These are phyloP conservation scores for Megathymus violae DNA, from an alignment of 1,140 invertebrate genomes.

Conservation along the genomic window DNA sequence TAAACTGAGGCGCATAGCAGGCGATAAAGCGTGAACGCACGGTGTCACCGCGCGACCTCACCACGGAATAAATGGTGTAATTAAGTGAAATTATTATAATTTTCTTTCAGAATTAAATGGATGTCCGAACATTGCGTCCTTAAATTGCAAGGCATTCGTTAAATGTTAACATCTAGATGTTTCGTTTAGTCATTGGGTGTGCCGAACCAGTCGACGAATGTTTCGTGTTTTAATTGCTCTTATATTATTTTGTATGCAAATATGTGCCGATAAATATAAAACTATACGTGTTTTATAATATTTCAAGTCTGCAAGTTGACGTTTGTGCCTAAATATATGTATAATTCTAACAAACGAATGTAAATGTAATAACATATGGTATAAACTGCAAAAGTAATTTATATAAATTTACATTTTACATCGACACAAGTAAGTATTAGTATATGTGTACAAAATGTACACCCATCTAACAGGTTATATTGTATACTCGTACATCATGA, in stretches of 20 bases:
- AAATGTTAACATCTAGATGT: constrained; percentile 35
- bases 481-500: too few relatives aligned
- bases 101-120: constrained; percentile 75
- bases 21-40: constrained; percentile 54
- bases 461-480: too few relatives aligned
- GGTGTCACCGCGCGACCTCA: constrained; percentile 61
- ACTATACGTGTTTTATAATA: too few relatives aligned
- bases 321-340: too few relatives aligned
- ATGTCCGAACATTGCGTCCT: constrained; percentile 70
- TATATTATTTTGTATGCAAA: constrained; percentile 17
- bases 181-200: constrained; percentile 31
- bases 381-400: too few relatives aligned
- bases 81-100: constrained; percentile 83
- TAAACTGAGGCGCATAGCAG: constrained; percentile 42
- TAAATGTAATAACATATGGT: too few relatives aligned
- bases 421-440: too few relatives aligned
- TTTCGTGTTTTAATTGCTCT: constrained; percentile 17
- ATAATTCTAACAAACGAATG: too few relatives aligned
- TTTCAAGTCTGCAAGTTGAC: too few relatives aligned
- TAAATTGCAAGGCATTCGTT: constrained; percentile 31
- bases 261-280: constrained; percentile 8
- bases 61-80: constrained; percentile 75
- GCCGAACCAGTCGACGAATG: constrained; percentile 17
- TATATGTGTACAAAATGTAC: too few relatives aligned
- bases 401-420: too few relatives aligned